Evolutionary conservation across 2,113 vertebrate genomes (phyloP).

Genomic region (Calyptomena viridis): DNA sequence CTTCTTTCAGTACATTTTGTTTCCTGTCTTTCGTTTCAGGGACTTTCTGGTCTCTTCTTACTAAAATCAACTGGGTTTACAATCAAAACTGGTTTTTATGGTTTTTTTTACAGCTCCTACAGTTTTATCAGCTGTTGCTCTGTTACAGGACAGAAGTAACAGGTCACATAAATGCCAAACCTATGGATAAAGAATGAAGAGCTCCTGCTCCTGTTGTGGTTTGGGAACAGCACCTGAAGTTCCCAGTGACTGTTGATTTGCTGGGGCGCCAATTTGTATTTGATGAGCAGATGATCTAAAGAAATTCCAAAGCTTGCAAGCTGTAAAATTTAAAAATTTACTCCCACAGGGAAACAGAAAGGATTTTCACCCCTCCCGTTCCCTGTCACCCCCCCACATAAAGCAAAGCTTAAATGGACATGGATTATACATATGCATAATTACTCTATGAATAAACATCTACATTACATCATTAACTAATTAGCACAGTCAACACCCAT

Average conservation of each 20-base stretch:
- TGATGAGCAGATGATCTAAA: no score
- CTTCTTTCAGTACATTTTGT: neutral
- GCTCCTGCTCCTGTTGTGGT: neutral
- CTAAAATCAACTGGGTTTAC: neutral
- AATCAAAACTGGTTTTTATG: neutral
- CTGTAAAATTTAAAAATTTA: no score
- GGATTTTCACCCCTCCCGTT: no score
- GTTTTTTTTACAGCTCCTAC: neutral
- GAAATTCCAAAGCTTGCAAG: no score
- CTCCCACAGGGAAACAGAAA: no score
- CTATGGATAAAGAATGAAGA: neutral
- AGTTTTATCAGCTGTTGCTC: neutral
- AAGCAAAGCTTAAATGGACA: no score
- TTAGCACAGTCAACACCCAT: no score
- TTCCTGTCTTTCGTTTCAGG: neutral
- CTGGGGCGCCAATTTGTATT: no score
- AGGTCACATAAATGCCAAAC: neutral
- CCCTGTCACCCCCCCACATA: no score
- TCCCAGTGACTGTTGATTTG: neutral
- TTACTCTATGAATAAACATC: no score
- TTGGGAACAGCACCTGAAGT: neutral
- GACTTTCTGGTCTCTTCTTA: neutral
- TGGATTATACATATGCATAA: no score
- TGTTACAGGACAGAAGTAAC: neutral
- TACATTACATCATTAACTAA: no score